A percentile compares a stretch with the other conserved stretches of the same genome.
Evolutionary conservation across 1,140 invertebrate genomes (phyloP).

Genomic region (Hyposmocoma kahamanoa): DNA sequence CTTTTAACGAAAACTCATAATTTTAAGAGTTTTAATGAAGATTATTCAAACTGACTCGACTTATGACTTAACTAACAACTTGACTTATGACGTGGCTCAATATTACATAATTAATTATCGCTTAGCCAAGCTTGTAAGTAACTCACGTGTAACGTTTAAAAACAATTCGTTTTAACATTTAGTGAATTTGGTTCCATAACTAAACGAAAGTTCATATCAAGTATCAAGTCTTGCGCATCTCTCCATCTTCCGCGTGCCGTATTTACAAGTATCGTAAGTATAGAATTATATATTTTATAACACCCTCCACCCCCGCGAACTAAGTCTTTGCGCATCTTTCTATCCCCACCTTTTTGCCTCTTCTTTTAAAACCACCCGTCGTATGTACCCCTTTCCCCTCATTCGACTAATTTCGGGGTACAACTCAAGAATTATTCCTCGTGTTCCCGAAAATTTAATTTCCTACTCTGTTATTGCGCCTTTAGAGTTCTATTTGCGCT

Average conservation of each 20-base stretch:
- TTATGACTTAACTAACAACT: too few relatives aligned
- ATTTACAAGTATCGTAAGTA: constrained; percentile 74
- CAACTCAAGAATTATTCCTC: constrained; percentile 71
- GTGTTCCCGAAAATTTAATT: constrained; percentile 29
- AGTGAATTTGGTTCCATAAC: too few relatives aligned
- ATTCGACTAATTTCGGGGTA: constrained; percentile 73
- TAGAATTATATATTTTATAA: constrained; percentile 74
- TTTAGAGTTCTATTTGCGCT: background rate
- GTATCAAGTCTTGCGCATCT: constrained; percentile 30
- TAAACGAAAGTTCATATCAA: too few relatives aligned
- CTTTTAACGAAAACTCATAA: too few relatives aligned
- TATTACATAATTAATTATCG: too few relatives aligned
- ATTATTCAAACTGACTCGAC: too few relatives aligned
- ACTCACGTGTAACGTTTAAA: too few relatives aligned
- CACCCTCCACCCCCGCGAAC: constrained; percentile 57
- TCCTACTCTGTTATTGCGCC: constrained; percentile 6
- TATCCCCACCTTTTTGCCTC: constrained; percentile 71
- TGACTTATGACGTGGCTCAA: too few relatives aligned
- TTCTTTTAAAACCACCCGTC: constrained; percentile 71
- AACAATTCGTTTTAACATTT: too few relatives aligned
- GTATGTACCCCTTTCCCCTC: constrained; percentile 68
- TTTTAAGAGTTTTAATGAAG: too few relatives aligned
- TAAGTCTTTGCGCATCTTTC: constrained; percentile 74
- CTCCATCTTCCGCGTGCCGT: constrained; percentile 64
- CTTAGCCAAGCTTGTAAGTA: too few relatives aligned